phyloP scores from a whole-genome alignment of 2,113 vertebrate species.

The Haplochromis vanheusdeni region DNA sequence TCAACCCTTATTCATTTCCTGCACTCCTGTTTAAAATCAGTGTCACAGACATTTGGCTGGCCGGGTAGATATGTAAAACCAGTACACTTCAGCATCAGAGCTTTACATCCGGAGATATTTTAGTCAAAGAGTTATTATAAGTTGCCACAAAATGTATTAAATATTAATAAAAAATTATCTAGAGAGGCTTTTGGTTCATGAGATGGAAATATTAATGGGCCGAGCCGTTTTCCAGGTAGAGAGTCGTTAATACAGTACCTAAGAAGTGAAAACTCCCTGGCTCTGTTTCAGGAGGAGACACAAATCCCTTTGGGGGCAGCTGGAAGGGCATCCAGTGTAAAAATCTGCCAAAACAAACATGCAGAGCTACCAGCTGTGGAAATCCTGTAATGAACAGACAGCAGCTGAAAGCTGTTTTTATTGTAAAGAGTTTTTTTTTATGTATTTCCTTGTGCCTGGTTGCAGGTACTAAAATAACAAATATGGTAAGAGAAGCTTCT shows the following conservation, averaged over 20 bases:
- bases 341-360: background rate
- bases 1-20: conserved; percentile 28
- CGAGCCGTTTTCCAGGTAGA: background rate
- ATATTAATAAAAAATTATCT: background rate
- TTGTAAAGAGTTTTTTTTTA: background rate
- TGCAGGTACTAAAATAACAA: background rate
- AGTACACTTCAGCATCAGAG: background rate
- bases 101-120: conserved; percentile 9
- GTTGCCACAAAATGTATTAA: background rate
- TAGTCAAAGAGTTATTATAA: background rate
- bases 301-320: background rate
- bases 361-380: background rate
- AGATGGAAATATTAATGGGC: background rate
- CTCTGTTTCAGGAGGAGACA: background rate
- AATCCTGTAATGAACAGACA: background rate
- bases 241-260: background rate
- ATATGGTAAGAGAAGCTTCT: background rate
- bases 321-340: background rate
- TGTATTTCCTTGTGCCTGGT: background rate
- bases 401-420: background rate
- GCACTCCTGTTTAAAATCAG: conserved; percentile 45
- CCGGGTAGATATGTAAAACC: background rate
- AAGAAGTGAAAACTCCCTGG: background rate
- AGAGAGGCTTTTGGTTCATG: background rate
- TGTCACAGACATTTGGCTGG: conserved; percentile 21